Evolutionary conservation across 2,113 vertebrate species (phyloP), one percentile per base, ranked within the genome.

Genomic region (Mus pahari): DNA sequence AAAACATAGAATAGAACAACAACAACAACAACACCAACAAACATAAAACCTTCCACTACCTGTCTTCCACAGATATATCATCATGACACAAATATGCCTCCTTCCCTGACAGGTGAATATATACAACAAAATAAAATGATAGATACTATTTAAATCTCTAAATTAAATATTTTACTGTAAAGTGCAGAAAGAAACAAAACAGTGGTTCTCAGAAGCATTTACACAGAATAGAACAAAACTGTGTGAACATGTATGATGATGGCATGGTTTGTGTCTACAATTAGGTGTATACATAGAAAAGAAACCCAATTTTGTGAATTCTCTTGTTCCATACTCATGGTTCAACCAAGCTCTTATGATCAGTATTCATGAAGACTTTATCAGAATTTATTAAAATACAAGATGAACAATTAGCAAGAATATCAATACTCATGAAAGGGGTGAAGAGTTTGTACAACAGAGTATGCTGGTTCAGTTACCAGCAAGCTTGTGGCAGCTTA

Each of bases 301-400:
- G 1, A 55, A 91, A 55, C 3, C 3, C 12, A n/a, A 16, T 36
- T 48, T 1, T 78, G 9, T 5, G 3, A 92, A 5, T 78, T 94
- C 53, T 5, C 4, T 62, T 0, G 0, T 2, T 50, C 22, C 16
- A 7, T 26, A 14, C 7, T 26, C 78, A 73, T 20, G 1, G 1
- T 60, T 88, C 7, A 22, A 26, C 50, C 17, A 2, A 79, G 22
- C 6, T 95, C 20, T 36, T 62, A 78, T 42, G 42, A 70, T 79
- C 42, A 17, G 58, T 0, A 1, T 17, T 53, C 39, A 77, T 42
- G 1, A 91, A 79, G 58, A 92, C 71, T 71, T 19, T 14, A 9
- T 77, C 42, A 91, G 14, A 42, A 1, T 48, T 50, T 93, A 62
- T 58, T 53, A 79, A 73, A 75, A 64, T 70, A 1, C 1, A 39